Conservation (phyloP, 2,797 vertebrate genomes). For the Margarornis squamiger region DNA sequence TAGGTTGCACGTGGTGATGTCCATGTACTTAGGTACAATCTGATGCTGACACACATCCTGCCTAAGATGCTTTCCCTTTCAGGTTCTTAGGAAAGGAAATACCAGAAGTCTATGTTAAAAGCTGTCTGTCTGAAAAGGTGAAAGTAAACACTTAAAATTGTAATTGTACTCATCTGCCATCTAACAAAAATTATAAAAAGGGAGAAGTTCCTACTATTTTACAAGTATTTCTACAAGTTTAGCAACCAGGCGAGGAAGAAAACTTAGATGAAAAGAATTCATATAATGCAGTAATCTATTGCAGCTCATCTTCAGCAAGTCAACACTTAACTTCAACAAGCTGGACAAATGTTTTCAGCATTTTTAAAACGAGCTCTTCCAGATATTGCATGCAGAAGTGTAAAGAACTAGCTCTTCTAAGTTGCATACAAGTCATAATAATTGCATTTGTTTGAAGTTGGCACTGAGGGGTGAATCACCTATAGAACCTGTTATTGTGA, state of each 20-base stretch:
- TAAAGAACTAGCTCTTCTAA: neutral
- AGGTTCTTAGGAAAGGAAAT: neutral
- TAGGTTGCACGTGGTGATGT: neutral
- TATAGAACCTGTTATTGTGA: neutral
- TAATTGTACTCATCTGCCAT: neutral
- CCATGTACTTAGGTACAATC: neutral
- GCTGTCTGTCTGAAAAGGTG: neutral
- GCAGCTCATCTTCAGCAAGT: neutral
- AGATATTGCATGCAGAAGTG: neutral
- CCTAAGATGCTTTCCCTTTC: neutral
- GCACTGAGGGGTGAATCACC: neutral
- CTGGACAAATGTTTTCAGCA: neutral
- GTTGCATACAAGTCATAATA: neutral
- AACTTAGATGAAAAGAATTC: neutral
- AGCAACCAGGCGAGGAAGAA: neutral
- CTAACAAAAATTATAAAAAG: neutral
- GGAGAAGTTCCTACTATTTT: neutral
- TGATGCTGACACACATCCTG: neutral
- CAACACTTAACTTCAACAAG: neutral
- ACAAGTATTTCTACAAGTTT: neutral
- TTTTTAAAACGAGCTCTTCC: neutral
- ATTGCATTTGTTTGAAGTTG: neutral
- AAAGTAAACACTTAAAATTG: neutral
- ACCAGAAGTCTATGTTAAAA: neutral
- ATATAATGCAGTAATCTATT: neutral